phyloP scores from a whole-genome alignment of 2,888 invertebrate species.

The Mythimna loreyi region DNA sequence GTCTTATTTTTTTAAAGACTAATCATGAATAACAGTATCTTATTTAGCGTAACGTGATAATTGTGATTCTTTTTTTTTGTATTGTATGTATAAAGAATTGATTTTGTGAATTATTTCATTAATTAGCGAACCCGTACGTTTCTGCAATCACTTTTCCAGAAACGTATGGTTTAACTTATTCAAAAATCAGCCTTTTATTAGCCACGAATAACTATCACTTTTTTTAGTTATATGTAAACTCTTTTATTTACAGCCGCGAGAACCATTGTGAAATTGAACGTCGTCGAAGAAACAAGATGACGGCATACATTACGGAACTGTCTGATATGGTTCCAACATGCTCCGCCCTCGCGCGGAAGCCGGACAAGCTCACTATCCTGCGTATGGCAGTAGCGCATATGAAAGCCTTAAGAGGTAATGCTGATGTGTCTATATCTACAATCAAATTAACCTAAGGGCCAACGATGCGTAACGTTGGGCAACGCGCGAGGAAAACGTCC shows the following conservation, averaged over 20 bases:
- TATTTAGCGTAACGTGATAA: no score
- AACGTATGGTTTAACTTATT: no score
- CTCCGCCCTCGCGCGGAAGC: conserved; percentile 99
- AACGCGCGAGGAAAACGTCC: no score
- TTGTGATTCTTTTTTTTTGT: background rate
- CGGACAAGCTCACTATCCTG: conserved; percentile 99
- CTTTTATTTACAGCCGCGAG: conserved; percentile 93
- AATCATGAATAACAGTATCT: no score
- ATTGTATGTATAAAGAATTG: background rate
- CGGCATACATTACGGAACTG: conserved; percentile 99
- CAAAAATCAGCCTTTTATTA: no score
- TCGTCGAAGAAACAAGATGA: conserved; percentile 99
- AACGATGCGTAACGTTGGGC: no score
- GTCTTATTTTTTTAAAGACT: conserved; percentile 75
- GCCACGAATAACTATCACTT: no score
- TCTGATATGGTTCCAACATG: conserved; percentile 99
- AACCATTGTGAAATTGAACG: conserved; percentile 99
- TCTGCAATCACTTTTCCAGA: no score
- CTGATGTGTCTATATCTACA: background rate
- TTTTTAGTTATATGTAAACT: background rate
- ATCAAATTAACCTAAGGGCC: no score
- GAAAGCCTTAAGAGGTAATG: conserved; percentile 97
- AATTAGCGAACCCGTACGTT: background rate
- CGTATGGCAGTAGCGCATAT: conserved; percentile 99
- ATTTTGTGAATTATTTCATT: background rate